Base-by-base conservation (phyloP, 2,113 vertebrate species). In the Corvus moneduloides region DNA sequence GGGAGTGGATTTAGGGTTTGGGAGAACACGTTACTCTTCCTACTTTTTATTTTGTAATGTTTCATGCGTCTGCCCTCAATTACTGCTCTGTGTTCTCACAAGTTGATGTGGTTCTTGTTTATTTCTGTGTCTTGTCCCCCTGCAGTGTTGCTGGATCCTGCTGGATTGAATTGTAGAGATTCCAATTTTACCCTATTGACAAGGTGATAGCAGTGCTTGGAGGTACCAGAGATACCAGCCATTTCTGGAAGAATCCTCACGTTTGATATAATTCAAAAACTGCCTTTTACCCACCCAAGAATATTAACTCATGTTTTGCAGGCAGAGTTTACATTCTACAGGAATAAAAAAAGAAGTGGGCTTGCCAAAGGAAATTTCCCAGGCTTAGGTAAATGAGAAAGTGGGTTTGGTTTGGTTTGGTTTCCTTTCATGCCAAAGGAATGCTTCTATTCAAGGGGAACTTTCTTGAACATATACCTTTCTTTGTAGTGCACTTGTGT, bases 361-460 rank as follows among this genome's bases (percentile, higher is more conserved):
- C 43, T 88, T 77, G 20, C 21, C 30, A 9, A 55, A 72, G 32
- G 33, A 80, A 54, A 27, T 37, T 80, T 92, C 32, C 41, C 10
- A 78, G 18, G 20, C 32, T 22, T 7, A 69, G 54, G 16, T 49
- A n/a, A 22, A 23, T 12, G 41, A 44, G 44, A 54, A 73, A 51
- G 20, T 59, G 20, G 2, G 0, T 0, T 71, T 62, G 55, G 4
- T 55, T 69, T 76, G 55, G 4, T 19, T 48, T 18, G 32, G 4
- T 0, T 5, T 32, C 30, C 52, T 49, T 69, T 46, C 22, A 37
- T 48, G 24, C 13, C 55, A 71, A 55, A 72, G 28, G 73, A 81
- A 76, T 76, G n/a, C 17, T 18, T 82, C 16, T 91, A 1, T 75
- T 89, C 35, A 61, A 62, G 24, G 19, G 33, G 15, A 43, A n/a